phyloP scores from a whole-genome alignment of 23 tunicate species.

The Trididemnum nubilum region DNA sequence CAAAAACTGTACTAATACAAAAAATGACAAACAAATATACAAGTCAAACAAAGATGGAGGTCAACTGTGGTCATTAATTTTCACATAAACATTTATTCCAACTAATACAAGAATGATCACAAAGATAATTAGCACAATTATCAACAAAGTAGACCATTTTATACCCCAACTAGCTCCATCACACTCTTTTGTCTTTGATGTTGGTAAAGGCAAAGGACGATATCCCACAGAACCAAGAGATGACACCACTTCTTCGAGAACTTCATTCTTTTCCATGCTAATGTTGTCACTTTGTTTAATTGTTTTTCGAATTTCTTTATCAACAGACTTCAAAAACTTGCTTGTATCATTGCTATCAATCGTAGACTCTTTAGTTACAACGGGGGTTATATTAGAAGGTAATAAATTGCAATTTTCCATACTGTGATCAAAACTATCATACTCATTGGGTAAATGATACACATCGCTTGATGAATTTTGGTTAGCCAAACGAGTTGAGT shows the following conservation, averaged over 20 bases:
- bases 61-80: neutral
- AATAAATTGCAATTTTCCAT: conserved; percentile 30
- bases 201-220: conserved; percentile 66
- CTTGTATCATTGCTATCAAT: conserved; percentile 64
- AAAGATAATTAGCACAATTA: conserved; percentile 39
- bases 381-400: neutral
- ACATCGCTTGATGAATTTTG: conserved; percentile 26
- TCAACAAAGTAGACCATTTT: conserved; percentile 73
- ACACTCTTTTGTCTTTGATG: conserved; percentile 42
- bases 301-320: conserved; percentile 90
- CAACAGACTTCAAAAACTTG: conserved; percentile 71
- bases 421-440: conserved; percentile 42
- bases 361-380: neutral
- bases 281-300: conserved; percentile 62
- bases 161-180: conserved; percentile 84
- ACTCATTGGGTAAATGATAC: conserved; percentile 17
- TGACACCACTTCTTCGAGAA: conserved; percentile 83
- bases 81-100: neutral
- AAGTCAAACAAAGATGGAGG: neutral
- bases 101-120: conserved; percentile 4
- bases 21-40: neutral
- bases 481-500: neutral
- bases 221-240: conserved; percentile 77
- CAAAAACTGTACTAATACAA: neutral
- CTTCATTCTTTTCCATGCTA: conserved; percentile 57